A percentile compares a stretch with the other conserved stretches of the same genome.
Evolutionary conservation across 2,113 vertebrate genomes (phyloP).

Genomic region (Urocynchramus pylzowi): DNA sequence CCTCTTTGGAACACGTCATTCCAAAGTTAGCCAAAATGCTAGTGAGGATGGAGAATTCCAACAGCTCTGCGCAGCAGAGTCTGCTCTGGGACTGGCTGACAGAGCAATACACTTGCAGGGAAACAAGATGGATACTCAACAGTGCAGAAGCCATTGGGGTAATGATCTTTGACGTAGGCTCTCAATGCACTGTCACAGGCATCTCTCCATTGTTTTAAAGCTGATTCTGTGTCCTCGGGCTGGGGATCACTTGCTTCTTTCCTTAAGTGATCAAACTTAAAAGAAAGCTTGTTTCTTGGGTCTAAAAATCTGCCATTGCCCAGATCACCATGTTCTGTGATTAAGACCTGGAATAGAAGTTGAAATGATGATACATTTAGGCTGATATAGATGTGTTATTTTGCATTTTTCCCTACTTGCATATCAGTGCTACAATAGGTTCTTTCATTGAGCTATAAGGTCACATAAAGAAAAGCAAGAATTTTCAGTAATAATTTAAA

Average conservation of each 20-base stretch:
- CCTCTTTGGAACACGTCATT: background rate
- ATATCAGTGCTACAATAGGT: background rate
- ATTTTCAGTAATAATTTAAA: background rate
- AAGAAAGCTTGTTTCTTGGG: constrained; percentile 91
- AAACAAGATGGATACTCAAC: constrained; percentile 75
- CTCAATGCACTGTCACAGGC: constrained; percentile 84
- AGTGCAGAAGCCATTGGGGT: constrained; percentile 90
- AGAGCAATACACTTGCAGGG: background rate
- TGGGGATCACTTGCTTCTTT: constrained; percentile 89
- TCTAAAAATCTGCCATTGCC: constrained; percentile 92
- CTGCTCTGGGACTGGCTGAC: background rate
- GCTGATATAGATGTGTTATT: background rate
- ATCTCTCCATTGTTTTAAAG: constrained; percentile 85
- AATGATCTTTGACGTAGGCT: constrained; percentile 92
- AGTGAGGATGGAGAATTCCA: background rate
- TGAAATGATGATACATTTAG: background rate
- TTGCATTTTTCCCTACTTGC: background rate
- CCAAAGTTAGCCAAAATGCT: background rate
- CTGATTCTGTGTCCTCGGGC: constrained; percentile 79
- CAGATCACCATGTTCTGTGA: constrained; percentile 93
- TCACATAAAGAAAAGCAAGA: background rate
- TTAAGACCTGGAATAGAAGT: constrained; percentile 82
- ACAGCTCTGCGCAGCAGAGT: background rate
- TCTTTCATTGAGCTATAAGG: background rate
- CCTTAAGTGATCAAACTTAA: constrained; percentile 94